phyloP scores from a whole-genome alignment of 2,113 vertebrate genomes.

The Pollachius pollachius region DNA sequence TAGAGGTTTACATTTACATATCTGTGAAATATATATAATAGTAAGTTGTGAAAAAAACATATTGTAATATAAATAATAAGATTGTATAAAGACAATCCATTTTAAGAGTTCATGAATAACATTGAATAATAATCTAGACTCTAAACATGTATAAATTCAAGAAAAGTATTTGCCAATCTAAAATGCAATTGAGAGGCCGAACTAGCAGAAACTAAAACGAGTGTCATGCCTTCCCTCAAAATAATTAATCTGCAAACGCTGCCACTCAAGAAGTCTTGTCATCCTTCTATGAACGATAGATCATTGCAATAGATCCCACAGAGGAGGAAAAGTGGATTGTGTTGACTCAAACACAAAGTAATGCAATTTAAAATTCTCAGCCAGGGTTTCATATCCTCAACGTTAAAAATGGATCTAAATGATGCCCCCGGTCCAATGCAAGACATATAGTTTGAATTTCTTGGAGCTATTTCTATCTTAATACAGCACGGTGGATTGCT shows the following conservation, averaged over 20 bases:
- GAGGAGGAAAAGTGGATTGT: conserved; percentile 47
- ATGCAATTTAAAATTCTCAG: conserved; percentile 67
- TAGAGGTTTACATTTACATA: conserved; percentile 13
- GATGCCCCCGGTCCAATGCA: conserved; percentile 46
- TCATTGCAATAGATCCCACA: conserved; percentile 45
- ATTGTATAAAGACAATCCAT: too few relatives aligned
- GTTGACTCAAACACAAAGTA: conserved; percentile 58
- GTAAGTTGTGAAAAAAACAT: too few relatives aligned
- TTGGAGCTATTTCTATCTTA: conserved; percentile 40
- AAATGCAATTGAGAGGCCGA: too few relatives aligned
- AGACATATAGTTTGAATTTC: conserved; percentile 15
- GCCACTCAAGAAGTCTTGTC: conserved; percentile 36
- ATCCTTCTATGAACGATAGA: conserved; percentile 60
- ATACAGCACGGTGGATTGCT: conserved; percentile 53
- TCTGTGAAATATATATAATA: too few relatives aligned
- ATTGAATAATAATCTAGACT: too few relatives aligned
- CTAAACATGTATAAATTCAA: too few relatives aligned
- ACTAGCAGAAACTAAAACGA: too few relatives aligned
- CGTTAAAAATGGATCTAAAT: conserved; percentile 28
- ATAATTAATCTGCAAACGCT: too few relatives aligned
- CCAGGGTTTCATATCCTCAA: conserved; percentile 53
- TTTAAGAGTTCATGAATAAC: too few relatives aligned
- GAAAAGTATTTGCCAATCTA: too few relatives aligned
- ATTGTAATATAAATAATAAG: too few relatives aligned
- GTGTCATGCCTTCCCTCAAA: too few relatives aligned